Conservation (phyloP, 2,797 vertebrate species). For the Fratercula arctica region DNA sequence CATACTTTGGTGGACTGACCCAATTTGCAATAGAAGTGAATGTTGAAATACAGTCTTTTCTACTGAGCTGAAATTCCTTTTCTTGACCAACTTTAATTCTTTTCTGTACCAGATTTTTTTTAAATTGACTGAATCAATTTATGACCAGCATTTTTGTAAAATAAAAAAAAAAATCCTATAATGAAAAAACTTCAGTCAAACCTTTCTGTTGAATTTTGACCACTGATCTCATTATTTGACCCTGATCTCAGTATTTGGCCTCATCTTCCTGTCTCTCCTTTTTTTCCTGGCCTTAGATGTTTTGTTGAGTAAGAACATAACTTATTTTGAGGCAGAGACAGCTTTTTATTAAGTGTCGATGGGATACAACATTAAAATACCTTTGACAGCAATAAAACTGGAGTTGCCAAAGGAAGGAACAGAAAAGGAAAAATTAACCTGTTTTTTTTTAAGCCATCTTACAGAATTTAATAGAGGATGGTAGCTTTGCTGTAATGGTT, state of each 20-base stretch:
- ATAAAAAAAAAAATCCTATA: background rate
- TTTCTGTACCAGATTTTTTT: background rate
- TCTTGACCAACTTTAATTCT: background rate
- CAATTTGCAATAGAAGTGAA: background rate
- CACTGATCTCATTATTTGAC: background rate
- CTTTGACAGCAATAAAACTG: background rate
- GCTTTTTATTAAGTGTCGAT: background rate
- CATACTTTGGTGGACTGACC: background rate
- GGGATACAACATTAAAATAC: background rate
- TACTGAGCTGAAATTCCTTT: background rate
- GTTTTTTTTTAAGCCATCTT: background rate
- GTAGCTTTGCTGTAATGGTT: background rate
- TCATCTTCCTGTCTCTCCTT: background rate
- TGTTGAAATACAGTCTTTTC: background rate
- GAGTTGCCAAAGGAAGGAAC: background rate
- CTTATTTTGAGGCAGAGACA: background rate
- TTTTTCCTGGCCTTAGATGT: background rate
- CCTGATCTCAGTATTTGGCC: background rate
- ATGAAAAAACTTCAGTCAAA: background rate
- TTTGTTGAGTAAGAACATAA: background rate
- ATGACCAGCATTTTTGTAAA: background rate
- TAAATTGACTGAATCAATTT: background rate
- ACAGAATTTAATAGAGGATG: background rate
- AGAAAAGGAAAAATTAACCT: background rate
- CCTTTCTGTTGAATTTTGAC: background rate